Percentiles rank a stretch among this genome's conserved stretches.
Evolutionary conservation across 2,888 invertebrate species (phyloP).

Genomic region (Caenorhabditis macrosperma): DNA sequence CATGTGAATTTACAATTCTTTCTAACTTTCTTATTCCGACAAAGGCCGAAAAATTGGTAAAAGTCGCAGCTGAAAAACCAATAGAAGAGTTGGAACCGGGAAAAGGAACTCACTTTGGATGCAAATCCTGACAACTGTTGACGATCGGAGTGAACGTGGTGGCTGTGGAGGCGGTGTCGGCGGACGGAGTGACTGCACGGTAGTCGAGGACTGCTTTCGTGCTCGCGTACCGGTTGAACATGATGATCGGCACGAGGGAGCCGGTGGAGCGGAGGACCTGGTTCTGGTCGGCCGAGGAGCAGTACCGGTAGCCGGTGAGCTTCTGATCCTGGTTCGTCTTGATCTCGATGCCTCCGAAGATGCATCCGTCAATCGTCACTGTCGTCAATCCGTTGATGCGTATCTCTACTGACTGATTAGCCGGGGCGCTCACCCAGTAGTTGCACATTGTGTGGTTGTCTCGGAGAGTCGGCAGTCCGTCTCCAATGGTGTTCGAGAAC

Average conservation of each 20-base stretch:
- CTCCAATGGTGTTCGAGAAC: slow-evolving; percentile 52
- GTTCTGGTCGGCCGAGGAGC: slow-evolving; percentile 61
- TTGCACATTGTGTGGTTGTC: slow-evolving; percentile 56
- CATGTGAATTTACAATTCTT: slow-evolving; percentile 45
- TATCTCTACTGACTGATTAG: slow-evolving; percentile 67
- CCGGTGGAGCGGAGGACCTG: slow-evolving; percentile 52
- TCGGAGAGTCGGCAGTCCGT: slow-evolving; percentile 46
- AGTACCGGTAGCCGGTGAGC: slow-evolving; percentile 69
- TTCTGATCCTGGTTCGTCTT: slow-evolving; percentile 68
- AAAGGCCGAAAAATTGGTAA: slow-evolving; percentile 41
- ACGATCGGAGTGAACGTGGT: slow-evolving; percentile 46
- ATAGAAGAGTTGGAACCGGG: not conserved
- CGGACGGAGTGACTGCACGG: slow-evolving; percentile 29
- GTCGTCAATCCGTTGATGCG: slow-evolving; percentile 60
- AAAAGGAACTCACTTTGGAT: slow-evolving; percentile 55
- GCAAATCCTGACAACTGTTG: slow-evolving; percentile 58
- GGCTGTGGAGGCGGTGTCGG: not conserved
- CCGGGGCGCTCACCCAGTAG: slow-evolving; percentile 65
- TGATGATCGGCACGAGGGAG: slow-evolving; percentile 63
- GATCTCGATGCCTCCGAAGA: slow-evolving; percentile 76
- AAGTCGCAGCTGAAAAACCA: slow-evolving; percentile 52
- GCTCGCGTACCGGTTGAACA: slow-evolving; percentile 66
- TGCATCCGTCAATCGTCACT: slow-evolving; percentile 71
- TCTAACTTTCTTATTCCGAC: slow-evolving; percentile 34
- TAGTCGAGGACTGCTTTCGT: slow-evolving; percentile 57